Evolutionary conservation across 2,113 vertebrate genomes (phyloP).

Genomic region (Ictalurus punctatus): DNA sequence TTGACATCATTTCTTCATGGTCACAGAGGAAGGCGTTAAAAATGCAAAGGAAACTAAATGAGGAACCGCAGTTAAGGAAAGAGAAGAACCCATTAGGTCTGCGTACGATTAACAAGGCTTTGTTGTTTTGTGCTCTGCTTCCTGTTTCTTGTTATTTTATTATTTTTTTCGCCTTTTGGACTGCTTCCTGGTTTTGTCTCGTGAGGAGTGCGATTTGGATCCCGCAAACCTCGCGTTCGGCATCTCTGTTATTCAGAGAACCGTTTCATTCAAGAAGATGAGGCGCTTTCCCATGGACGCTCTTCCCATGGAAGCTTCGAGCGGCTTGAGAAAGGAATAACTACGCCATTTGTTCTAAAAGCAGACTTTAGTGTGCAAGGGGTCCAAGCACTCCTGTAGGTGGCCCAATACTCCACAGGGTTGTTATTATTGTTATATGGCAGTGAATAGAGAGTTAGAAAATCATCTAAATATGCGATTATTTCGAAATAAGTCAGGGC

Average conservation of each 20-base stretch:
- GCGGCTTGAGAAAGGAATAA: not conserved
- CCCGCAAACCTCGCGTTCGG: not conserved
- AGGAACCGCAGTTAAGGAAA: not conserved
- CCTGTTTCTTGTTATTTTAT: not conserved
- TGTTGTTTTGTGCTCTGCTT: slow-evolving; percentile 13
- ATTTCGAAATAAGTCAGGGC: not conserved
- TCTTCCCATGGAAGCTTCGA: not conserved
- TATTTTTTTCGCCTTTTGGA: not conserved
- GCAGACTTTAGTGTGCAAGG: not conserved
- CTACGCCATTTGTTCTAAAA: not conserved
- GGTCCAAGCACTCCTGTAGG: not conserved
- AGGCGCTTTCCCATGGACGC: not conserved
- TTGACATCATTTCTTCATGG: not conserved
- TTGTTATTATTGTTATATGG: not conserved
- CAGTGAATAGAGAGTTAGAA: not conserved
- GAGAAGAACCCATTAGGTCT: not conserved
- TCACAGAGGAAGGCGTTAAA: not conserved
- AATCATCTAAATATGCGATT: not conserved
- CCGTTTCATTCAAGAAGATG: not conserved
- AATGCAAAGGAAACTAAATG: not conserved
- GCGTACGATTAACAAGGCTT: not conserved
- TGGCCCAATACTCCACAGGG: not conserved
- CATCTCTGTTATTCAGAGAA: not conserved
- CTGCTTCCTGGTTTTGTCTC: slow-evolving; percentile 18
- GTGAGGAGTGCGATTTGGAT: not conserved